These are phyloP conservation scores for Protobothrops flavoviridis DNA, from an alignment of 2,113 vertebrate genomes.

Conservation along the genomic window DNA sequence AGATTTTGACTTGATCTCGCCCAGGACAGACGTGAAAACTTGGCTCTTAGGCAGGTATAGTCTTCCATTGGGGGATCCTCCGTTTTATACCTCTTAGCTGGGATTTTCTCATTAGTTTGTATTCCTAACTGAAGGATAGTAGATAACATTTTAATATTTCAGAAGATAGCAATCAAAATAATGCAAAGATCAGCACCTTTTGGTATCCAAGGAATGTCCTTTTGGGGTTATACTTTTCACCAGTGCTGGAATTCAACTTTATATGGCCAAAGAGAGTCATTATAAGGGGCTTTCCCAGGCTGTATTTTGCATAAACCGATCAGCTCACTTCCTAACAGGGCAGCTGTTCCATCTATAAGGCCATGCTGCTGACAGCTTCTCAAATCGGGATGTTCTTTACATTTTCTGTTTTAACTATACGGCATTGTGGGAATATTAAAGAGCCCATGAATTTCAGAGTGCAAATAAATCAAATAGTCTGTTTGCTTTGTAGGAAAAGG, in stretches of 20 bases:
- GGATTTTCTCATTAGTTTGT: not conserved
- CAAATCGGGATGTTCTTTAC: not conserved
- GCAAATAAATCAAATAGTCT: not conserved
- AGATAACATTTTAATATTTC: too few relatives aligned
- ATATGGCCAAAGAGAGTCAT: not conserved
- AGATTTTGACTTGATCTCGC: too few relatives aligned
- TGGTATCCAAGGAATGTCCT: not conserved
- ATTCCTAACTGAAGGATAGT: not conserved
- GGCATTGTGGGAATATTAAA: not conserved
- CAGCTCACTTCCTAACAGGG: not conserved
- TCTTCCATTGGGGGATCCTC: too few relatives aligned
- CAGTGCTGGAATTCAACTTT: not conserved
- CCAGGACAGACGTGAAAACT: too few relatives aligned
- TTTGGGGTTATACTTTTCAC: not conserved
- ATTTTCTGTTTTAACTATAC: not conserved
- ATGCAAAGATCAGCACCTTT: not conserved
- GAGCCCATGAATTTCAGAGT: not conserved
- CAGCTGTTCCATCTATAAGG: not conserved
- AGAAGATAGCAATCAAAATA: not conserved
- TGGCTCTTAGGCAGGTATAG: too few relatives aligned
- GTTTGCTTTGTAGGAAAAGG: not conserved
- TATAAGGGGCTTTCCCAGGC: not conserved
- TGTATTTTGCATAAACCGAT: not conserved
- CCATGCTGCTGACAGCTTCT: not conserved
- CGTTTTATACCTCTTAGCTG: too few relatives aligned